phyloP scores from a whole-genome alignment of 1,140 invertebrate species.

The Thrips palmi region DNA sequence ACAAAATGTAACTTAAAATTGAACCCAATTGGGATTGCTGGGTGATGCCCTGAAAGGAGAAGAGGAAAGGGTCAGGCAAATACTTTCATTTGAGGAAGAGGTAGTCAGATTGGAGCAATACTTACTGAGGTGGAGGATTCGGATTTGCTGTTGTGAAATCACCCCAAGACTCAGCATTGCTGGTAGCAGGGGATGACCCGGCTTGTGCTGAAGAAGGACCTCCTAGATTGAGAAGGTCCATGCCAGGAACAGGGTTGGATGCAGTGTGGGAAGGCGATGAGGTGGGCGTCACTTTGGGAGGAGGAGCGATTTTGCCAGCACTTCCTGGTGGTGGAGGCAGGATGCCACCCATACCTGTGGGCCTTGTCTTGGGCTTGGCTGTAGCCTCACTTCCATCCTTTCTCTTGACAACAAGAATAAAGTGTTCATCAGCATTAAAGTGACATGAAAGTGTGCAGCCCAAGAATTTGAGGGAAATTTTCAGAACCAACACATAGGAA shows the following conservation, averaged over 20 bases:
- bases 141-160: conserved; percentile 52
- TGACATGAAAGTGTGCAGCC: conserved; percentile 5
- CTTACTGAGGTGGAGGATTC: conserved; percentile 24
- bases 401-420: conserved; percentile 35
- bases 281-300: conserved; percentile 36
- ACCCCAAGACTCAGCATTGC: conserved; percentile 37
- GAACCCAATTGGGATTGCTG: conserved; percentile 48
- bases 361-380: conserved; percentile 37
- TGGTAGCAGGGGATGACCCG: conserved; percentile 7
- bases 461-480: background rate
- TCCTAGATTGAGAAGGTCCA: conserved; percentile 28
- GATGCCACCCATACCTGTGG: conserved; percentile 33
- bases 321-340: conserved; percentile 72
- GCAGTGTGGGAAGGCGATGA: conserved; percentile 45
- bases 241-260: conserved; percentile 29
- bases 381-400: conserved; percentile 62
- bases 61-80: no score
- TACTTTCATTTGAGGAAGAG: no score
- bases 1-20: conserved; percentile 33
- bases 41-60: conserved; percentile 20
- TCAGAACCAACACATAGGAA: conserved; percentile 6
- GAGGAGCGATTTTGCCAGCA: conserved; percentile 41
- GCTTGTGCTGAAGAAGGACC: conserved; percentile 26
- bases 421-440: conserved; percentile 3
- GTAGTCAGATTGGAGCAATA: no score